These are phyloP conservation scores for Intellagama lesueurii DNA, from an alignment of 2,797 vertebrate genomes.

Conservation along the genomic window DNA sequence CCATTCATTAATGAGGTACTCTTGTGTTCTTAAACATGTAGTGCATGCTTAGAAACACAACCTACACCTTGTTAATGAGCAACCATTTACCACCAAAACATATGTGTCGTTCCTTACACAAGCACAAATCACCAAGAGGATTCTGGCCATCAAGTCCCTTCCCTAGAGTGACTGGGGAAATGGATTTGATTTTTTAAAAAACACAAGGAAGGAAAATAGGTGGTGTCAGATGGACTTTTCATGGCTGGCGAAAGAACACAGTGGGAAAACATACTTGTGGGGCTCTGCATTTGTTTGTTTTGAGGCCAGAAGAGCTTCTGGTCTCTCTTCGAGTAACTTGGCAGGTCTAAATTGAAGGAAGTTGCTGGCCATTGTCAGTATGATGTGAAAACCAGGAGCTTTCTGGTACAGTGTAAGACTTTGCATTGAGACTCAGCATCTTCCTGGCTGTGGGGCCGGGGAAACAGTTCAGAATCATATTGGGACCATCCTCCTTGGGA, in stretches of 20 bases:
- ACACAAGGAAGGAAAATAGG: neutral
- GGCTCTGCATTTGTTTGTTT: neutral
- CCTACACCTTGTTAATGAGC: too few species aligned
- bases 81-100: too few species aligned
- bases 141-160: too few species aligned
- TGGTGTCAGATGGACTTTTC: neutral
- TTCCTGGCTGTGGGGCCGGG: neutral
- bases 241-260: neutral
- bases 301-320: neutral
- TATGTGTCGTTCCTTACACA: too few species aligned
- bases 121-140: too few species aligned
- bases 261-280: neutral
- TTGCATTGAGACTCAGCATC: neutral
- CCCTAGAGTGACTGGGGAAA: neutral
- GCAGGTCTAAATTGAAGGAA: neutral
- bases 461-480: neutral
- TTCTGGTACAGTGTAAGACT: neutral
- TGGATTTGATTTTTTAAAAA: neutral
- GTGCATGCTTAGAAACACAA: too few species aligned
- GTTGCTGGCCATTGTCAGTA: rapidly evolving
- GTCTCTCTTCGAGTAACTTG: neutral
- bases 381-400: neutral
- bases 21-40: too few species aligned
- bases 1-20: too few species aligned
- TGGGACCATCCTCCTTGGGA: neutral